Conservation (phyloP, 1,140 invertebrate genomes). For the Hyposmocoma kahamanoa region DNA sequence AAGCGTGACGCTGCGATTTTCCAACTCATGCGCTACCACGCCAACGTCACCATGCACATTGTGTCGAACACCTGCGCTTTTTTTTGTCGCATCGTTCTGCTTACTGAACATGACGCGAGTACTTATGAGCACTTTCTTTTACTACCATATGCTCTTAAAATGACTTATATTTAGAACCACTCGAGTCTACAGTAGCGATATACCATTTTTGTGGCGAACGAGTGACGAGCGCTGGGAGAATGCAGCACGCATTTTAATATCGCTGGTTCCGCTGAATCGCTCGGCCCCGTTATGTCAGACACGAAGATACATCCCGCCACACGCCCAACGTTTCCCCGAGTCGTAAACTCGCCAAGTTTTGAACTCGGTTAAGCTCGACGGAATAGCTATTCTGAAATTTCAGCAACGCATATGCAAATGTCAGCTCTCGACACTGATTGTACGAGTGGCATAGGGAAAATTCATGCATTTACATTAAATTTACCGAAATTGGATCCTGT, state of each 20-base stretch:
- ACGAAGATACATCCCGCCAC: constrained; percentile 39
- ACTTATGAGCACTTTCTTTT: constrained; percentile 24
- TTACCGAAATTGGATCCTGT: constrained; percentile 62
- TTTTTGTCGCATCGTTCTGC: constrained; percentile 25
- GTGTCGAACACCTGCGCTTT: constrained; percentile 36
- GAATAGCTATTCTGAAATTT: constrained; percentile 65
- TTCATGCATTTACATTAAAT: constrained; percentile 72
- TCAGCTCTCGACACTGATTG: constrained; percentile 70
- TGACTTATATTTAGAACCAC: constrained; percentile 37
- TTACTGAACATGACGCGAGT: constrained; percentile 23
- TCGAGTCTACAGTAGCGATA: constrained; percentile 17
- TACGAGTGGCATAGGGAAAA: constrained; percentile 66
- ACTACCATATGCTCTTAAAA: constrained; percentile 36
- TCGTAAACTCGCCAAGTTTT: constrained; percentile 50
- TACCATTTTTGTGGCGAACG: constrained; percentile 22
- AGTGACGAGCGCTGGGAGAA: constrained; percentile 12
- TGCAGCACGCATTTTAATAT: constrained; percentile 33
- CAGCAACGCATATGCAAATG: constrained; percentile 67
- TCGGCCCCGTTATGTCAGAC: constrained; percentile 38
- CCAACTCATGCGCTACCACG: constrained; percentile 32
- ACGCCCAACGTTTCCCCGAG: constrained; percentile 42
- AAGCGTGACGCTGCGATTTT: constrained; percentile 31
- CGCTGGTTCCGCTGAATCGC: constrained; percentile 24
- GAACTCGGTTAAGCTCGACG: constrained; percentile 58
- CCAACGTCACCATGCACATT: no score